Evolutionary conservation across 2,888 invertebrate species (phyloP), one percentile per base, ranked within the genome.

Genomic region (Cephonodes hylas): DNA sequence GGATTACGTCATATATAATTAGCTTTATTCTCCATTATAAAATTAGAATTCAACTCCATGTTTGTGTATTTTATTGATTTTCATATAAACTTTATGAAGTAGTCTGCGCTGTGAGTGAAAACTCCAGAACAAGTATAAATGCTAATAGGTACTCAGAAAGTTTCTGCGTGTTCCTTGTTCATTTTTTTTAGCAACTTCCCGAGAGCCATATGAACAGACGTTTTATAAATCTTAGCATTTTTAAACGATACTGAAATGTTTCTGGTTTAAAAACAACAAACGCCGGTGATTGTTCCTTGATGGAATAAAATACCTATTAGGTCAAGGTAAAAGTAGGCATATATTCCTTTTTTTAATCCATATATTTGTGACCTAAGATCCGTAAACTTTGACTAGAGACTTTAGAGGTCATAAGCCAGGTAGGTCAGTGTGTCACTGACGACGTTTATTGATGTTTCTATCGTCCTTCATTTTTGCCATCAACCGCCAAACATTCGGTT

Each of bases 21-120:
- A 20, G 20, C 10, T 44, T 44, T 18, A 20, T 20, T 44, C 44
- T 20, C 20, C 18, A 18, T 53, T 53, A 18, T n/a, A 53, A 27
- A 53, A n/a, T n/a, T 3, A 18, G 10, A 27, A 31, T 31, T 18
- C 8, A 53, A 10, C 18, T 15, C 15, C 10, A 13, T 53, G 8
- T 38, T 25, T 27, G 15, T 53, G n/a, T n/a, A n/a, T 53, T 53
- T 27, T 18, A 53, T 53, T 53, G 53, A 31, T 53, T 53, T 53
- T 53, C 31, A 15, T 38, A 25, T 48, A 48, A 53, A 31, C 27
- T 53, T 31, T 31, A 31, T 48, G 6, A 27, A 27, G 44, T 15
- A 27, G 48, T 8, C 10, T 3, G 15, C 15, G 48, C 25, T 48
- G 3, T 5, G n/a, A 31, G 18, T 53, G 18, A 27, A 53, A 53